Evolutionary conservation across 1,140 invertebrate species (phyloP), one percentile per base, ranked within the genome.

Genomic region (Drosophila paulistorum): DNA sequence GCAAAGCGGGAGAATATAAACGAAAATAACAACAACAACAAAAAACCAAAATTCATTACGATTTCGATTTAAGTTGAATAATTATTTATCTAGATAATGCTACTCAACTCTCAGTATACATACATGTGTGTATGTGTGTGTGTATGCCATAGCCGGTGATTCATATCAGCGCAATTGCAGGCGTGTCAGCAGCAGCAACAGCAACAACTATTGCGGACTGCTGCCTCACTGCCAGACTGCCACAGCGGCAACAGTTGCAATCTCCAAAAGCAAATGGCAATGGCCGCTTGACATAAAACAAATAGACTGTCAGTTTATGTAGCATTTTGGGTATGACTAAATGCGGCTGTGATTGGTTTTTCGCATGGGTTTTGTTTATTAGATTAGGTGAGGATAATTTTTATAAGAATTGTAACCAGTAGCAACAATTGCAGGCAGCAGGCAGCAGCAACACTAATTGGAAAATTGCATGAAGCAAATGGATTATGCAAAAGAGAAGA

Each of bases 61-160:
- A 87, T 87, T 87, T 89, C 84, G 84, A 87, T 87, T 89, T 89
- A 87, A 87, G 84, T 89, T 87, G 84, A 87, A 87, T 87, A 87
- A 87, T 87, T 87, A 87, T 87, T 87, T 87, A 87, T 87, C 84
- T 87, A 87, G 84, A 87, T 87, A 87, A 87, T 87, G 84, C 83
- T 71, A 70, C 79, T 82, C 79, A 68, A 33, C 20, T 20, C 73
- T 60, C 66, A n/a, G n/a, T n/a, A n/a, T n/a, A n/a, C n/a, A n/a
- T n/a, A n/a, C n/a, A 48, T 26, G 4, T 26, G 26, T 26, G 42
- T 75, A 17, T 14, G 4, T 35, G n/a, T 30, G 35, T 64, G 30
- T 63, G 42, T 23, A 10, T 45, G 33, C 59, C 72, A 57, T 30
- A 66, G 51, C 60, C 42, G 48, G 83, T 86, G 83, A 86, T 86